These are phyloP conservation scores for Lucinisca nassula DNA, from an alignment of 2,888 invertebrate species.

Conservation along the genomic window DNA sequence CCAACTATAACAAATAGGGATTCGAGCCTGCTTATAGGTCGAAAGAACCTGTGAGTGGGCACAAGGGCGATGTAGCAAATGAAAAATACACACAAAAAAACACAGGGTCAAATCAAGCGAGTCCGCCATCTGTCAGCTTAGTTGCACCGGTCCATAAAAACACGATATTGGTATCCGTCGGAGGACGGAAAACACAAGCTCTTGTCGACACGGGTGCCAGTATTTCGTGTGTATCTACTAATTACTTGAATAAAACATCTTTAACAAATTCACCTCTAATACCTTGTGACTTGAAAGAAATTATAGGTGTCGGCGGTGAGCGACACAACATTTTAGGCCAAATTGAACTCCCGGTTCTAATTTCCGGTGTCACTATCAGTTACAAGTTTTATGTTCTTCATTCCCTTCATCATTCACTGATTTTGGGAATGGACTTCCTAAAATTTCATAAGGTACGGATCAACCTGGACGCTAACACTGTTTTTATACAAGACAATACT, in stretches of 20 bases:
- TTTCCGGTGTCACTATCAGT: background rate
- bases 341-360: background rate
- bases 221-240: conserved; percentile 14
- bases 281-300: background rate
- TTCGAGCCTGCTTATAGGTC: conserved; percentile 23
- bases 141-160: conserved; percentile 28
- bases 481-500: conserved; percentile 11
- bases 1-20: conserved; percentile 12
- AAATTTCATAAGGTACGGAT: conserved; percentile 40
- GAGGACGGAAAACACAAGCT: background rate
- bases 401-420: conserved; percentile 44
- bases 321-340: conserved; percentile 15
- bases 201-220: conserved; percentile 31
- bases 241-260: background rate
- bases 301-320: conserved; percentile 38
- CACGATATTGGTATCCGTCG: conserved; percentile 1
- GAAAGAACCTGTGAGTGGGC: conserved; percentile 16
- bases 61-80: background rate
- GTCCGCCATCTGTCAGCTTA: background rate
- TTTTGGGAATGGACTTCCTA: conserved; percentile 64
- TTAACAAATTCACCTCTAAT: background rate
- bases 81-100: too few relatives aligned
- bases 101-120: background rate
- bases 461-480: conserved; percentile 19
- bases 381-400: conserved; percentile 29